Base-by-base conservation (phyloP, 2,888 invertebrate genomes). In the Rosalia funebris region DNA sequence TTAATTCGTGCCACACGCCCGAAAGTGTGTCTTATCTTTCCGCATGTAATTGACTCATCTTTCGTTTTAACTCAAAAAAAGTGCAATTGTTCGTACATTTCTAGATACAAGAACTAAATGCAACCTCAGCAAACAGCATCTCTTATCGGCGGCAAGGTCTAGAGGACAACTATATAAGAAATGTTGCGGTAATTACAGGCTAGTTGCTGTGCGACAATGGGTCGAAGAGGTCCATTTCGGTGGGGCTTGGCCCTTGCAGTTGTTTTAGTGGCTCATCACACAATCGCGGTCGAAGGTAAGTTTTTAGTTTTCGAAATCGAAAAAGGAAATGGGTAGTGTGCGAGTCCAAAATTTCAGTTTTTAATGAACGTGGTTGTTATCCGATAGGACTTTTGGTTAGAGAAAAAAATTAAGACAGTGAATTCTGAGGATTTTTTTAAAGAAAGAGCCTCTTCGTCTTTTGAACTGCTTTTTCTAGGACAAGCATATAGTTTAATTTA, bases 181-280 rank as follows among this genome's bases (percentile, higher is more conserved):
- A 56, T 65, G 61, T 63, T 62, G 52, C 66, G 65, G 63, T 70
- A 64, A 65, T 55, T 59, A 55, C 44, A 16, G 25, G 50, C 61
- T 71, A 77, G 77, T 77, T 73, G 68, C 48, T 58, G 71, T 69
- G 73, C 65, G 71, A 66, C 70, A 66, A 77, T 77, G 77, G 75
- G 72, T 70, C 69, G 73, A 71, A 73, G 68, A 63, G 71, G 70
- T 70, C 72, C 72, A 62, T 59, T 69, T 44, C 68, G 63, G 59
- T 66, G 70, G 73, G 76, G 75, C 74, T 65, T 75, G 58, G 75
- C 76, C 74, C 75, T 78, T 62, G 72, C 72, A 55, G 63, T 77
- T 57, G 70, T 77, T 65, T 69, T 76, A 70, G 71, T 76, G 62
- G 59, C 72, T 56, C 69, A 71, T 61, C 60, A 65, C 15, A 72